Evolutionary conservation across 2,113 vertebrate genomes (phyloP).

Genomic region (Sylvietta virens): DNA sequence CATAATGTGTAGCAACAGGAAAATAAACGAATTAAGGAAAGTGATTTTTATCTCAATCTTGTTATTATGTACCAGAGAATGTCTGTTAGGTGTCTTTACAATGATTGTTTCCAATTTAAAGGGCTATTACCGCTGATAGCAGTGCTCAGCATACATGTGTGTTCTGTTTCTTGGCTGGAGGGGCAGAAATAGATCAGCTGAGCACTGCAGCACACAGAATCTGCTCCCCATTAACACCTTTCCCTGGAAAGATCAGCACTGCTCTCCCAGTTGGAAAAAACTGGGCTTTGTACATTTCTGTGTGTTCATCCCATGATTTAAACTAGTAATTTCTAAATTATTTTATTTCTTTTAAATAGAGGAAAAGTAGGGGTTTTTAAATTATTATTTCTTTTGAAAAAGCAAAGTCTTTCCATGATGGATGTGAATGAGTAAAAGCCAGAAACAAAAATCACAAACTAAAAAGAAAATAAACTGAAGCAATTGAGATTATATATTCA

Average conservation of each 20-base stretch:
- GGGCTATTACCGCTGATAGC: neutral
- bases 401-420: neutral
- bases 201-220: neutral
- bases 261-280: neutral
- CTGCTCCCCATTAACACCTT: neutral
- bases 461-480: neutral
- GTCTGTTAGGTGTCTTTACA: neutral
- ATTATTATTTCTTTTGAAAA: neutral
- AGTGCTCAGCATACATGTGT: neutral
- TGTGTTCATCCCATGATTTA: neutral
- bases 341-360: neutral
- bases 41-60: conserved; percentile 6
- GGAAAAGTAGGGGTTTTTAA: fast-evolving
- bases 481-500: neutral
- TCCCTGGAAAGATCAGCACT: neutral
- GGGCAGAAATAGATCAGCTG: neutral
- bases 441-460: neutral
- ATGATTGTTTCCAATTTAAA: neutral
- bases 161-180: neutral
- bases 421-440: neutral
- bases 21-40: conserved; percentile 14
- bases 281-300: neutral
- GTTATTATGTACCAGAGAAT: neutral
- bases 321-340: neutral
- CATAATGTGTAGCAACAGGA: neutral